phyloP scores from a whole-genome alignment of 2,888 invertebrate genomes.

The Cetonia aurata region DNA sequence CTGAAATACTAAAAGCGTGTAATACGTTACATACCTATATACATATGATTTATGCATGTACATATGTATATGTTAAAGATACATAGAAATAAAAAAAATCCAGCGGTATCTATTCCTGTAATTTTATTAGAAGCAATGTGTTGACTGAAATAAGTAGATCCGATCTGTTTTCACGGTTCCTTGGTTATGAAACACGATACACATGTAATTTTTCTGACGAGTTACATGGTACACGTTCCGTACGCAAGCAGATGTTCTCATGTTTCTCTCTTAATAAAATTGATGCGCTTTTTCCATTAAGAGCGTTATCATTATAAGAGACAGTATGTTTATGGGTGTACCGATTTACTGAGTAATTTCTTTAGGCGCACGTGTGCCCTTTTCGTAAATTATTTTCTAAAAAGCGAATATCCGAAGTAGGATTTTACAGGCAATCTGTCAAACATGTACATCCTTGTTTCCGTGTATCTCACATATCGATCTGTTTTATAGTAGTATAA shows the following conservation, averaged over 20 bases:
- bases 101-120: no score
- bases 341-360: background rate
- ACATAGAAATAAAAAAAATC: no score
- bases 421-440: no score
- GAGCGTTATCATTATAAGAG: background rate
- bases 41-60: no score
- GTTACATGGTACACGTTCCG: conserved; percentile 10
- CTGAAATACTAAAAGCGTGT: no score
- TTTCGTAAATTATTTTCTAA: background rate
- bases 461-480: no score
- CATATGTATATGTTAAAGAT: no score
- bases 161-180: conserved; percentile 13
- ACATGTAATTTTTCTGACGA: conserved; percentile 26
- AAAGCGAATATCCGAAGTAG: no score
- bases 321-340: conserved; percentile 2
- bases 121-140: conserved; percentile 1
- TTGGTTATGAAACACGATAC: conserved; percentile 18
- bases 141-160: conserved; percentile 1
- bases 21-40: no score
- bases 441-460: no score
- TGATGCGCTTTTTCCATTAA: conserved; percentile 22
- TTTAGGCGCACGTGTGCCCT: background rate
- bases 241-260: conserved; percentile 17
- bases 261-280: conserved; percentile 25
- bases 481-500: no score